Conservation (phyloP, 2,888 invertebrate species). For the Hololepta plana region DNA sequence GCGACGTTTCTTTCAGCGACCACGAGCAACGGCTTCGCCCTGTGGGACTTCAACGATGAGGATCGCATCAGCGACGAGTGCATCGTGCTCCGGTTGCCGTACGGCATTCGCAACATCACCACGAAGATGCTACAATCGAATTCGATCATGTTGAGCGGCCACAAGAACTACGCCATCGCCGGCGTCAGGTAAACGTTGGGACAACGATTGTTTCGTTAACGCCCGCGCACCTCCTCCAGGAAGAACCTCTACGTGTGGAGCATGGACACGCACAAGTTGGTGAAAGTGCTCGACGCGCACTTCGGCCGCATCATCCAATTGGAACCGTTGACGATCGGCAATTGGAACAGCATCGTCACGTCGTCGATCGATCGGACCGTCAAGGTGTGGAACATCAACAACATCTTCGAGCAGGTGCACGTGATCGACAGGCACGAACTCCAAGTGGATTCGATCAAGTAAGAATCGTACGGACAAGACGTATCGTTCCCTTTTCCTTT, state of each 20-base stretch:
- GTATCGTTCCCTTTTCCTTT: too few relatives aligned
- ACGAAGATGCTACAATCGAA: constrained; percentile 81
- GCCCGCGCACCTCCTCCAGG: constrained; percentile 14
- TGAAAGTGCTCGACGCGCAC: constrained; percentile 90
- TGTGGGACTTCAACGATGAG: constrained; percentile 53
- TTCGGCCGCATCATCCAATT: constrained; percentile 91
- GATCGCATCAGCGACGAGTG: constrained; percentile 33
- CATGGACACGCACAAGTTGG: constrained; percentile 57
- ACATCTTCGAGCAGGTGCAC: constrained; percentile 94
- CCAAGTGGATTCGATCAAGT: constrained; percentile 85
- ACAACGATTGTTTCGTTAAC: too few relatives aligned
- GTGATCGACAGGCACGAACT: constrained; percentile 90
- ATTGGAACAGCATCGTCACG: constrained; percentile 89
- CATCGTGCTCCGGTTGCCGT: constrained; percentile 53
- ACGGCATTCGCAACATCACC: constrained; percentile 84
- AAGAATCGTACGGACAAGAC: too few relatives aligned
- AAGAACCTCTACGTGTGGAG: constrained; percentile 94
- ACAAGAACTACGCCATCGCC: constrained; percentile 82
- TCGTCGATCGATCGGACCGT: constrained; percentile 95
- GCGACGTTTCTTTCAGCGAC: constrained; percentile 36
- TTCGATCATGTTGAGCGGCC: constrained; percentile 81
- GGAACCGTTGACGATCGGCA: constrained; percentile 68
- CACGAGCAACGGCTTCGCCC: constrained; percentile 65
- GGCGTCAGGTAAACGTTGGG: constrained; percentile 60
- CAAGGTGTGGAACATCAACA: constrained; percentile 98